These are phyloP conservation scores for Sabatieria punctata DNA, from an alignment of 2,888 invertebrate genomes.

Conservation along the genomic window DNA sequence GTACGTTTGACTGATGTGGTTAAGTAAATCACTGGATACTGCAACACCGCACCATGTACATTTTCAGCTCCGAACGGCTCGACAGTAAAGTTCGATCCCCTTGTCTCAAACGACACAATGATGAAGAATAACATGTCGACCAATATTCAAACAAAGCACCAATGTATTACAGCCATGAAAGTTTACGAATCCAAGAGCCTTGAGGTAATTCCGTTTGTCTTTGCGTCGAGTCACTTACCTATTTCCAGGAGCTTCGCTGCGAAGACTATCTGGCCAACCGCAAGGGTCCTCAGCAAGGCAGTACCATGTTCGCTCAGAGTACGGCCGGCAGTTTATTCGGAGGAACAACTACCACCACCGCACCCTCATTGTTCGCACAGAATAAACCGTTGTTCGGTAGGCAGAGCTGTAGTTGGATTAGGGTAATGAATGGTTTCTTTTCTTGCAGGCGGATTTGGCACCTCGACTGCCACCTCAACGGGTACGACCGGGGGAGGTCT, in stretches of 20 bases:
- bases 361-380: too few species aligned
- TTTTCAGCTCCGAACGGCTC: too few species aligned
- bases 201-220: slow-evolving; percentile 41
- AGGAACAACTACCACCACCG: background rate
- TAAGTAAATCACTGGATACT: too few species aligned
- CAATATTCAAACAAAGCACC: slow-evolving; percentile 75
- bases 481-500: slow-evolving; percentile 3
- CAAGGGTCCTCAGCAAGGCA: slow-evolving; percentile 45
- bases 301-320: background rate
- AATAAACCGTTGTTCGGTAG: slow-evolving; percentile 3
- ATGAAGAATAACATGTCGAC: slow-evolving; percentile 61
- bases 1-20: too few species aligned
- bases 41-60: too few species aligned
- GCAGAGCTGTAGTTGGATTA: background rate
- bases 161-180: slow-evolving; percentile 96
- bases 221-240: background rate
- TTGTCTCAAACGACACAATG: slow-evolving; percentile 74
- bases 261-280: slow-evolving; percentile 82
- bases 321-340: slow-evolving; percentile 14
- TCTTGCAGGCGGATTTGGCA: background rate
- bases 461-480: slow-evolving; percentile 11
- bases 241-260: slow-evolving; percentile 54
- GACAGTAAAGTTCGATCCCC: too few species aligned
- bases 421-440: too few species aligned
- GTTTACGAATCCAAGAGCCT: slow-evolving; percentile 85